phyloP scores from a whole-genome alignment of 30 jellyfish, hydroid and myxozoan genomes.

The Chrysaora quinquecirrha region DNA sequence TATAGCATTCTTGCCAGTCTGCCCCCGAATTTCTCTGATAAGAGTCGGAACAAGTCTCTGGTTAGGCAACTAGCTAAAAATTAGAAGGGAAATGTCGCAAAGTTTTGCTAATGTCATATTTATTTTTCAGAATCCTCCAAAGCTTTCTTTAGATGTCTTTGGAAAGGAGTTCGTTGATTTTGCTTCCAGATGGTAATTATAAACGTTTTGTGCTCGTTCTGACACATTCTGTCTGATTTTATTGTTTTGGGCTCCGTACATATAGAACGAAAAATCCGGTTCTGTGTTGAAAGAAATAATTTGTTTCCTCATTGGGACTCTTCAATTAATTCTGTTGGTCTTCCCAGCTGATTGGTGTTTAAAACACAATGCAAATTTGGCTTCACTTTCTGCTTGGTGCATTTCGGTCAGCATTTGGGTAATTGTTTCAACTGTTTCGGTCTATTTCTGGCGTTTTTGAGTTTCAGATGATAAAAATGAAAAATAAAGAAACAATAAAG shows the following conservation, averaged over 20 bases:
- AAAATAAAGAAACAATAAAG: too few species aligned
- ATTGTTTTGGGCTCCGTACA: not conserved
- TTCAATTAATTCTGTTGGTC: not conserved
- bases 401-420: too few species aligned
- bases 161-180: constrained; percentile 79
- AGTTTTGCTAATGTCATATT: too few species aligned
- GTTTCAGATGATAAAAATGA: too few species aligned
- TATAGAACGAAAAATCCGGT: not conserved
- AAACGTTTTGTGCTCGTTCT: not conserved
- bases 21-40: too few species aligned
- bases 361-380: not conserved
- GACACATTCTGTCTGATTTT: not conserved
- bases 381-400: too few species aligned
- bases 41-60: too few species aligned
- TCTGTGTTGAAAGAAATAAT: not conserved
- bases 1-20: too few species aligned
- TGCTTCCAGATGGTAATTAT: constrained; percentile 76
- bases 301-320: not conserved
- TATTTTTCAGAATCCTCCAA: constrained; percentile 89
- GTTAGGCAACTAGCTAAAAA: too few species aligned
- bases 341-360: not conserved
- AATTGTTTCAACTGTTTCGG: too few species aligned
- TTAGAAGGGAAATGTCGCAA: too few species aligned
- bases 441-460: too few species aligned
- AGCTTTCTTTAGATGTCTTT: constrained; percentile 65